Evolutionary conservation across 2,888 invertebrate species (phyloP).

Genomic region (Molorchus minor): DNA sequence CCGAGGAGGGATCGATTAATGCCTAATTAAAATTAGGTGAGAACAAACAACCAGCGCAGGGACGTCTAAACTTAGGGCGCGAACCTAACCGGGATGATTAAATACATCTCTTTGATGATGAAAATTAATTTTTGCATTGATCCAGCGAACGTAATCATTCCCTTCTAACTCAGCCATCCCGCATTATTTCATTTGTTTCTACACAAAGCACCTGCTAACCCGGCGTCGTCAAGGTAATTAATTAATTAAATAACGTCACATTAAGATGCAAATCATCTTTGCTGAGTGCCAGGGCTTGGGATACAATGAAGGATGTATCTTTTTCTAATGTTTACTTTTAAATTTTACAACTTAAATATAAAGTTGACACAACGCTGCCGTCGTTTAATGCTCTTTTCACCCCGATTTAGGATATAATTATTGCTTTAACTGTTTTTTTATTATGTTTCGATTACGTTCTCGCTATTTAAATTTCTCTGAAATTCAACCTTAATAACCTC

Average conservation of each 20-base stretch:
- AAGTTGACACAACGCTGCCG: too few species aligned
- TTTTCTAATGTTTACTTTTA: too few species aligned
- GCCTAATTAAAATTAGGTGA: constrained; percentile 16
- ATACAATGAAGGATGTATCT: too few species aligned
- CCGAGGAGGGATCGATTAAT: neutral
- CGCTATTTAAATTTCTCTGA: too few species aligned
- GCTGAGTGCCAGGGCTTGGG: too few species aligned
- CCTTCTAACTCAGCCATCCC: constrained; percentile 10
- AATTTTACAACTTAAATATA: too few species aligned
- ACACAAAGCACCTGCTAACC: constrained; percentile 18
- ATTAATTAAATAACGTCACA: constrained; percentile 13
- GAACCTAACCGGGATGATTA: constrained; percentile 8
- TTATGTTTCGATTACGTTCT: too few species aligned
- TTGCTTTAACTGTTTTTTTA: too few species aligned
- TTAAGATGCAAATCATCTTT: too few species aligned
- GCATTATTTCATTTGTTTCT: constrained; percentile 8
- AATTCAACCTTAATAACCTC: too few species aligned
- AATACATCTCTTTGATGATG: constrained; percentile 17
- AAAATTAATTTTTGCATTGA: constrained; percentile 23
- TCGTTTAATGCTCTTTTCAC: too few species aligned
- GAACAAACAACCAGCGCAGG: constrained; percentile 8
- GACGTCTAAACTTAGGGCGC: constrained; percentile 5
- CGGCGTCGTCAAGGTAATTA: constrained; percentile 21
- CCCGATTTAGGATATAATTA: too few species aligned
- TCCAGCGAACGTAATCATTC: constrained; percentile 18